Base-by-base conservation (phyloP, 2,797 vertebrate genomes). In the Tragelaphus oryx region DNA sequence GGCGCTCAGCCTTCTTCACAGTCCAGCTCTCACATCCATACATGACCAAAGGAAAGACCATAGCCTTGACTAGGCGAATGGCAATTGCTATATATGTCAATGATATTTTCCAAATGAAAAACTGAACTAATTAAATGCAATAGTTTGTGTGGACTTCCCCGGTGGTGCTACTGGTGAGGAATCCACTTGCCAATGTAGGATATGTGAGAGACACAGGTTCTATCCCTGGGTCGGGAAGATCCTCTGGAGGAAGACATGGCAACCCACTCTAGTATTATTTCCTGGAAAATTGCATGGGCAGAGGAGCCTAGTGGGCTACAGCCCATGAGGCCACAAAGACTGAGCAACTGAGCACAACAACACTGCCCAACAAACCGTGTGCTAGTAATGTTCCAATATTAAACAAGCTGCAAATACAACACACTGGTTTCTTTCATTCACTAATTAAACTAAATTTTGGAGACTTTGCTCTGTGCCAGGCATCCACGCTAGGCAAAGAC, bases 71-170 rank as follows among this genome's bases (percentile, higher is more conserved):
- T n/a, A n/a, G n/a, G n/a, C n/a, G n/a, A n/a, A n/a, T 95, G 79
- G n/a, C 33, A 85, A 65, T 41, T 48, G 33, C n/a, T 52, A n/a
- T 41, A 12, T 55, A 85, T 4, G 54, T 44, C 59, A 52, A 44
- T 68, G 74, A 76, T 91, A 94, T 65, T 92, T 71, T 9, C 37
- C 74, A 30, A 82, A 87, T 94, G 55, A 93, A 37, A 78, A 94
- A 92, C 78, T 48, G 24, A 92, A 62, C 24, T 14, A 83, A 79
- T 87, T 50, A 93, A 87, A 91, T 68, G 65, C 62, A 76, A 86
- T 41, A 71, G 33, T 14, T 12, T 26, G 11, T 71, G 37, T 33
- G 37, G 28, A 14, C 20, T 41, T 41, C 37, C 11, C 68, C 41
- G 3, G 37, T 71, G 6, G 37, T 3, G 0, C 20, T 71, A 71